Base-by-base conservation (phyloP, 2,888 invertebrate species). In the Dyspetes luteomarginatus region DNA sequence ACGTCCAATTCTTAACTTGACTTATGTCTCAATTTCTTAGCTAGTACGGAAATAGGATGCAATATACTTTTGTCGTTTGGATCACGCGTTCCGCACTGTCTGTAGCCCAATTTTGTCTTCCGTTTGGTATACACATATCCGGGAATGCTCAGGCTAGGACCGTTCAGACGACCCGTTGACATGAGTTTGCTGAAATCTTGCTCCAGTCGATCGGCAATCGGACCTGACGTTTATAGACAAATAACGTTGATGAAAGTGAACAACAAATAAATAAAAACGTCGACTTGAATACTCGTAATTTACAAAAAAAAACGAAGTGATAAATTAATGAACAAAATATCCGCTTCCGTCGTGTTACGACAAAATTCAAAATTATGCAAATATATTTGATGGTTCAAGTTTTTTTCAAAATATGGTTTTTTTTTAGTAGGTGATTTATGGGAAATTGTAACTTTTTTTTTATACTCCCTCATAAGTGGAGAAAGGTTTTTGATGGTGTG, bases 121-220 rank as follows among this genome's bases (percentile, higher is more conserved):
- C 97, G 93, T 89, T 96, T 97, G 26, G 92, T 92, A 88, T 95
- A 94, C 19, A 95, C 93, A 90, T 94, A 96, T 1, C 97, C 97
- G 0, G 97, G 96, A 88, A 97, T 95, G 87, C 93, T 95, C 75
- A 97, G 93, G 88, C 95, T 96, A 0, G 97, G 97, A 0, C 95
- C 92, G 65, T 96, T 95, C 77, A 97, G 92, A 69, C 95, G 94
- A 0, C 97, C 97, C 0, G 95, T 94, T 1, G 95, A 94, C 82
- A 98, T 92, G 30, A 98, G 92, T 79, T 94, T 94, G 83, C 95
- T 95, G 87, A 97, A 97, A 91, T 97, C 97, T 87, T 95, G 93
- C 91, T 98, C 98, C 22, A 98, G 92, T 81, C 94, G 93, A 90
- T 94, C 95, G 0, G 97, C 97, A 28, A 96, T 94, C 0, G 97